These are phyloP conservation scores for Neomicropteryx cornuta DNA, from an alignment of 1,140 invertebrate species.

Conservation along the genomic window DNA sequence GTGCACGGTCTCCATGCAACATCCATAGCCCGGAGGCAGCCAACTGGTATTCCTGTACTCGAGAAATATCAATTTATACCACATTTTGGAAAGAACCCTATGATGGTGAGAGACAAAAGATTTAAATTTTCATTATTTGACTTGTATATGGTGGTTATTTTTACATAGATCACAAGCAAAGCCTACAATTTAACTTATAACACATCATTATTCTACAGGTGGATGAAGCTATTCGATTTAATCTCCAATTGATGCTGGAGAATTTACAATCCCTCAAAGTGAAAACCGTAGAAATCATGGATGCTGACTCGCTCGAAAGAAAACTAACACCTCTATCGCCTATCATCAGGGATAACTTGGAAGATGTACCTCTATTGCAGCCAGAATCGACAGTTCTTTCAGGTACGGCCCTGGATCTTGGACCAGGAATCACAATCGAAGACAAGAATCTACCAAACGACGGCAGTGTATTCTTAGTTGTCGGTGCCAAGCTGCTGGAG, in stretches of 20 bases:
- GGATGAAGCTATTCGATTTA: constrained; percentile 29
- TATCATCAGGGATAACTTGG: constrained; percentile 35
- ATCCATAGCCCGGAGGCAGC: constrained; percentile 52
- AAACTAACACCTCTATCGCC: constrained; percentile 25
- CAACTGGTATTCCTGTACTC: constrained; percentile 43
- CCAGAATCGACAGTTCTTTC: constrained; percentile 26
- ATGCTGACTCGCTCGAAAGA: constrained; percentile 24
- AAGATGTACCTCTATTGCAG: constrained; percentile 42
- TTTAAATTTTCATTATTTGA: too few relatives aligned
- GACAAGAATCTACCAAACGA: constrained; percentile 38
- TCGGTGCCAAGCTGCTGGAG: constrained; percentile 21
- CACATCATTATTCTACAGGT: constrained; percentile 8
- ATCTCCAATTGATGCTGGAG: constrained; percentile 61
- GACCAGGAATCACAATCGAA: constrained; percentile 34
- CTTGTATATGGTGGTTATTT: too few relatives aligned
- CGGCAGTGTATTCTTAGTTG: constrained; percentile 33
- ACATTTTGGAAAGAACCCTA: constrained; percentile 26
- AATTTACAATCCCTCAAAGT: constrained; percentile 49
- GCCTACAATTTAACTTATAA: background rate
- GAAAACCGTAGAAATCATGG: constrained; percentile 50
- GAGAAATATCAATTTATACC: constrained; percentile 62
- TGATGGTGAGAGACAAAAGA: constrained; percentile 12
- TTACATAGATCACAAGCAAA: background rate
- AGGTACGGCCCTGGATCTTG: constrained; percentile 22
- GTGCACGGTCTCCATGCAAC: constrained; percentile 62